Percentiles rank a stretch among this genome's conserved stretches.
Conservation (phyloP, 2,113 vertebrate species). For the Chionodraco myersi region DNA sequence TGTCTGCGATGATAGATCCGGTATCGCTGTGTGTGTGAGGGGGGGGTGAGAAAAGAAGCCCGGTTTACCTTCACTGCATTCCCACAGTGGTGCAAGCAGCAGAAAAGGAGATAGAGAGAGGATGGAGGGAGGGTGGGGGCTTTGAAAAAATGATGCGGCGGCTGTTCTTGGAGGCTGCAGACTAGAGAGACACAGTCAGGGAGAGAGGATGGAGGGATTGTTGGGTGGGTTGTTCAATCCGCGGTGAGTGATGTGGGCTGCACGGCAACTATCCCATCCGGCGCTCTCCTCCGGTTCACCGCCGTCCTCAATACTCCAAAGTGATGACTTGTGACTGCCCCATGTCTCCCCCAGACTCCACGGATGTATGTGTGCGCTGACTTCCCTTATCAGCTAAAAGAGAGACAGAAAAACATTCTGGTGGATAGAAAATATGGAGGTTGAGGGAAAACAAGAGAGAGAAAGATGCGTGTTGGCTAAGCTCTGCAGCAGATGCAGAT, state of each 20-base stretch:
- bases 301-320: constrained; percentile 70
- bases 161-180: constrained; percentile 85
- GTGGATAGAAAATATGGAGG: constrained; percentile 12
- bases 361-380: constrained; percentile 43
- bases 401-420: constrained; percentile 1
- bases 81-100: constrained; percentile 82
- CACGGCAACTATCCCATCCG: constrained; percentile 72
- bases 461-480: constrained; percentile 59
- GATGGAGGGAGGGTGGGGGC: constrained; percentile 39
- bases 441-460: constrained; percentile 32
- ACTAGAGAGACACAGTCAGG: constrained; percentile 67
- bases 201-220: constrained; percentile 29
- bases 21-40: not conserved
- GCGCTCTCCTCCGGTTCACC: constrained; percentile 59
- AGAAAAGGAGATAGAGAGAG: constrained; percentile 72
- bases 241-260: constrained; percentile 78
- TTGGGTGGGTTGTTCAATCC: constrained; percentile 62
- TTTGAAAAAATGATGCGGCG: constrained; percentile 84
- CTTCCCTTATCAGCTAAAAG: constrained; percentile 24
- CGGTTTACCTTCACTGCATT: constrained; percentile 81
- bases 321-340: constrained; percentile 62
- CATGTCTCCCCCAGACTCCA: constrained; percentile 29
- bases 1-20: constrained; percentile 58
- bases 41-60: not conserved
- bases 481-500: constrained; percentile 79